Conservation (phyloP, 2,888 invertebrate genomes). For the Calameuta pallipes region DNA sequence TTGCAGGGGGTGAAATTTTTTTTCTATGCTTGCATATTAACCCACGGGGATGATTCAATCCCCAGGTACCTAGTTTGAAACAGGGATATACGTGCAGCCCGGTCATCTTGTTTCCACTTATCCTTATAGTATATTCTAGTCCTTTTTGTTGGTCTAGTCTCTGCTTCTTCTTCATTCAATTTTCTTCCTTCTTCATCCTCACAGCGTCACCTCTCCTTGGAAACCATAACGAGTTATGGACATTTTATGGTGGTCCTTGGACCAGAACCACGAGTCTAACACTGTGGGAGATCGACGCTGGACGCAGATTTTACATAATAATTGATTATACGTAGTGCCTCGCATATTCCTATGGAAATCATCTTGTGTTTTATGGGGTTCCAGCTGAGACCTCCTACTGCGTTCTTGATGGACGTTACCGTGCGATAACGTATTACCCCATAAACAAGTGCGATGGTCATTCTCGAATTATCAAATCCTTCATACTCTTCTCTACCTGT, state of each 20-base stretch:
- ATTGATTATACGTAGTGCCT: slow-evolving; percentile 22
- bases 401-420: slow-evolving; percentile 29
- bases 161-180: neutral
- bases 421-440: neutral
- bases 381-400: slow-evolving; percentile 34
- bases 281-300: slow-evolving; percentile 14
- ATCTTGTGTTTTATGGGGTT: slow-evolving; percentile 38
- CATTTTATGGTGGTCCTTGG: neutral
- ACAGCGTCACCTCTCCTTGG: neutral
- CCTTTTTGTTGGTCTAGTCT: slow-evolving; percentile 3
- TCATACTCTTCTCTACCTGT: slow-evolving; percentile 15
- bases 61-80: too few relatives aligned
- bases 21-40: too few relatives aligned
- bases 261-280: neutral
- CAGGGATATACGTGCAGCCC: too few relatives aligned
- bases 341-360: slow-evolving; percentile 37
- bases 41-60: too few relatives aligned
- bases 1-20: too few relatives aligned
- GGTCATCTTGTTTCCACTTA: too few relatives aligned
- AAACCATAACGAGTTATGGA: slow-evolving; percentile 1
- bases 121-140: neutral
- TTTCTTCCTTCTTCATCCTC: neutral
- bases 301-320: slow-evolving; percentile 18
- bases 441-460: too few relatives aligned
- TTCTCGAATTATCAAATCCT: too few relatives aligned